Evolutionary conservation across 1,140 invertebrate genomes (phyloP).

Genomic region (Berghia stephanieae): DNA sequence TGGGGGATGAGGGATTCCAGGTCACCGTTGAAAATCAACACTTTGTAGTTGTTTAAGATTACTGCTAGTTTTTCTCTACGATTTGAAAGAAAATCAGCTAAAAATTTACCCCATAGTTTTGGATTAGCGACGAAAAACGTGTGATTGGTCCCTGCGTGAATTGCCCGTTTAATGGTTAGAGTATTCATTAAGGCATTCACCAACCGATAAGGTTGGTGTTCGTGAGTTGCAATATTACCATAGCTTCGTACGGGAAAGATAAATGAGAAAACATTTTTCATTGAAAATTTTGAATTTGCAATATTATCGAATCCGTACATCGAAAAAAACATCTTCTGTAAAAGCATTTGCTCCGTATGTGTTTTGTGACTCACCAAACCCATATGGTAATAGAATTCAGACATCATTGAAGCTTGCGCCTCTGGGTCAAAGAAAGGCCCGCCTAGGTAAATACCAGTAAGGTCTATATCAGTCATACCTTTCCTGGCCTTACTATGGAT

Average conservation of each 20-base stretch:
- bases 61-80: not conserved
- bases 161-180: not conserved
- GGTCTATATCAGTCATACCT: conserved; percentile 45
- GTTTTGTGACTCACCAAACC: not conserved
- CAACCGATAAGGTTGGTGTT: not conserved
- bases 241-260: not conserved
- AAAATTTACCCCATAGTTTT: not conserved
- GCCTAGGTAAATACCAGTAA: not conserved
- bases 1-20: not conserved
- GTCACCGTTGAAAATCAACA: conserved; percentile 16
- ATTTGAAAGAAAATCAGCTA: not conserved
- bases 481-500: conserved; percentile 73
- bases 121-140: not conserved
- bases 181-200: conserved; percentile 3
- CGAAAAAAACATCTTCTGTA: not conserved
- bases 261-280: not conserved
- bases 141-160: not conserved
- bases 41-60: conserved; percentile 19
- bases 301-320: not conserved
- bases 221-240: not conserved
- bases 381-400: not conserved
- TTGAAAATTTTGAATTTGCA: not conserved
- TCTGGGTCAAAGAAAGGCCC: conserved; percentile 13
- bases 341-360: not conserved
- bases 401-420: not conserved